Evolutionary conservation across 2,797 vertebrate genomes (phyloP).

Genomic region (Lutjanus campechanus): DNA sequence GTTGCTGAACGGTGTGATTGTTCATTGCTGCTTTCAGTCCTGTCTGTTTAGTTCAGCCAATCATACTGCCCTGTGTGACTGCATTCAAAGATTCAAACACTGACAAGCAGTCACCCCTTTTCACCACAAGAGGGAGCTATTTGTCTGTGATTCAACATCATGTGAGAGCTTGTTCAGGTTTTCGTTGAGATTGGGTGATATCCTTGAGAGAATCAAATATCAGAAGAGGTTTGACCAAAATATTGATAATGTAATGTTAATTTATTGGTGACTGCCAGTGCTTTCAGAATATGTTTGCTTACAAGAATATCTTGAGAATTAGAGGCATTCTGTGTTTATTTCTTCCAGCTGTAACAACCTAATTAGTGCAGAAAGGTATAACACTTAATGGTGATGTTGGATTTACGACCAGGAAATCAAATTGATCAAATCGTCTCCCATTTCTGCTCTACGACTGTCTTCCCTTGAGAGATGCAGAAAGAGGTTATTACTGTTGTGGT

Average conservation of each 20-base stretch:
- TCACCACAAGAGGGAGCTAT: slow-evolving; percentile 70
- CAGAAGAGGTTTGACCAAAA: neutral
- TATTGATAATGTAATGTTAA: neutral
- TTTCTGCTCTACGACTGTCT: neutral
- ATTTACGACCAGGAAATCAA: neutral
- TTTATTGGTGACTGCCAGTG: neutral
- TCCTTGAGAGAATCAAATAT: neutral
- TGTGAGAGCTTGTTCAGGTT: neutral
- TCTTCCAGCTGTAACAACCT: neutral
- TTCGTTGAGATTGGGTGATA: neutral
- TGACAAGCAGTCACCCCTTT: neutral
- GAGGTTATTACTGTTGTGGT: neutral
- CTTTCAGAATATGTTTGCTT: neutral
- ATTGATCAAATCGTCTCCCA: neutral
- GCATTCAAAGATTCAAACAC: neutral
- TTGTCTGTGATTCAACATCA: slow-evolving; percentile 3
- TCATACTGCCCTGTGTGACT: neutral
- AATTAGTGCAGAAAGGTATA: neutral
- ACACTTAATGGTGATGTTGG: neutral
- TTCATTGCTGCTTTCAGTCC: neutral
- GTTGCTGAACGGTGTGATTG: neutral
- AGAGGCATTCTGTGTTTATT: neutral
- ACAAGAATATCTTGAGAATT: neutral
- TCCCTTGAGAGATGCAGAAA: slow-evolving; percentile 3
- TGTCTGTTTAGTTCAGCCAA: neutral